Evolutionary conservation across 2,797 vertebrate species (phyloP), one percentile per base, ranked within the genome.

Genomic region (Peromyscus eremicus): DNA sequence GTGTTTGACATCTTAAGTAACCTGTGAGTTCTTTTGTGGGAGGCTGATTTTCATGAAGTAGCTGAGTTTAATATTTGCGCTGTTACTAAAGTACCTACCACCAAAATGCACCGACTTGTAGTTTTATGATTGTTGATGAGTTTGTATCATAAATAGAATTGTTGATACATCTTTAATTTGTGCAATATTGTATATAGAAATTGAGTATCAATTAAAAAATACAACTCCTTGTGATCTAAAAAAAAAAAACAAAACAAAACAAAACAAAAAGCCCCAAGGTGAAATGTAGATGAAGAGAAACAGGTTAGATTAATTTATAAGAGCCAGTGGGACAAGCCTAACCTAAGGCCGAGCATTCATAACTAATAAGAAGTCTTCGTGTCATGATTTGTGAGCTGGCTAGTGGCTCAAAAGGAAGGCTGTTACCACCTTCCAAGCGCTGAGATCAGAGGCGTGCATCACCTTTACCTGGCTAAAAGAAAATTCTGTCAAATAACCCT

Each of bases 131-230:
- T 85, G 82, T 89, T 97, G 19, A 83, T 95, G 96, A 95, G 25
- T 97, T 97, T 55, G 0, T 98, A 95, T 75, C 83, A 2, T 55
- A 98, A 29, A n/a, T 92, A 96, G 94, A 96, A 77, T 95, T 98
- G 83, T 96, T 73, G 70, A 34, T 97, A 86, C 52, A 91, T 92
- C 89, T 97, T 94, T 62, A 90, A 98, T 97, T 98, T 97, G 96
- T 98, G 97, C 96, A 98, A 97, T 98, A 96, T 84, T 98, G 46
- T 97, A 80, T 81, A 88, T 98, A 96, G 96, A 94, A 37, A 96
- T 94, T 55, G 52, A 55, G 52, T 97, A 89, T 40, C 76, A 85
- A 97, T 98, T 97, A 98, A 98, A 98, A 98, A 98, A 97, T 43
- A 90, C 52, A 95, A 49, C 76, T 79, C 97, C 76, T 55, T 93